Evolutionary conservation across 2,113 vertebrate species (phyloP), one percentile per base, ranked within the genome.

Genomic region (Gorilla gorilla): DNA sequence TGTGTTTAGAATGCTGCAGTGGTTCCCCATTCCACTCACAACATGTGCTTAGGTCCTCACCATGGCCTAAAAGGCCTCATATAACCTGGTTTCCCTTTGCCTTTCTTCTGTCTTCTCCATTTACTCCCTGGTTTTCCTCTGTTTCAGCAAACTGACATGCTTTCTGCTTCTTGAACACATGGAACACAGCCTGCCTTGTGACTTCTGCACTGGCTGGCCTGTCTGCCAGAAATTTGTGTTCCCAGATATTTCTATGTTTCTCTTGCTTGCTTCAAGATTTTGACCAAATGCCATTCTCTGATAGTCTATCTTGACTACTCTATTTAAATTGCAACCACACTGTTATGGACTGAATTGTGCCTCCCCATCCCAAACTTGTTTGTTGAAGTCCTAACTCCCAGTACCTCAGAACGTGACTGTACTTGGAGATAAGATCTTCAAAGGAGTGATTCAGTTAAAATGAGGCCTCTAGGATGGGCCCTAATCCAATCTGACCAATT

Each of bases 241-340:
- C 8, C 16, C 4, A 6, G 27, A 22, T 48, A 40, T 20, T 66
- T 75, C 61, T 7, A 23, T 35, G 22, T n/a, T 43, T 73, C 22
- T 76, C 40, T 84, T 52, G 1, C 23, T 66, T 89, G 25, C 35
- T 91, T 96, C 23, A 59, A 82, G 38, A 79, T 88, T 95, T 90
- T 84, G 59, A 84, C 32, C 30, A 45, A 89, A 80, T 38, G 23
- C 16, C 23, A 82, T 68, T 88, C 4, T 81, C 27, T 70, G 23
- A 90, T 2, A 79, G 32, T 81, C 43, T 75, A 20, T 30, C 5
- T 6, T 6, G 3, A 66, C 20, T 2, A 55, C 3, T 30, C 1
- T 57, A 45, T 52, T 95, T 78, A 86, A 82, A 86, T n/a, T 52
- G 6, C 48, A 48, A 83, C 35, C 20, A 84, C 8, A 3, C 5